Evolutionary conservation across 2,888 invertebrate genomes (phyloP).

Genomic region (Lasioglossum vierecki): DNA sequence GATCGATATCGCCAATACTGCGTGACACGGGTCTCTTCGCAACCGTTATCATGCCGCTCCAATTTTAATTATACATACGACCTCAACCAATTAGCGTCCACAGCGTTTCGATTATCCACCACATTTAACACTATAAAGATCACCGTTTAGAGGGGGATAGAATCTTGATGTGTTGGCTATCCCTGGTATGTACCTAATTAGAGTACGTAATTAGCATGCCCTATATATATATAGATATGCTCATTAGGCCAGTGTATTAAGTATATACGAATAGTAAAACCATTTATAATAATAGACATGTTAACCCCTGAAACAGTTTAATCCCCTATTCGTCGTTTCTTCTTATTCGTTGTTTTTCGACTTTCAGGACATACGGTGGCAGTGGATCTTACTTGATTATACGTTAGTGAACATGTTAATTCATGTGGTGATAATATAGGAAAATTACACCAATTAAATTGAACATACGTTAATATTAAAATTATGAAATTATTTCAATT

Average conservation of each 20-base stretch:
- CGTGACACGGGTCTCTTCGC: background rate
- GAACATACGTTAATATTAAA: too few species aligned
- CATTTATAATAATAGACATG: background rate
- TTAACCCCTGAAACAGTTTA: background rate
- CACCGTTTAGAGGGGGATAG: background rate
- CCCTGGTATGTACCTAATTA: constrained; percentile 18
- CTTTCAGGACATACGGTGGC: background rate
- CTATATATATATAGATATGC: background rate
- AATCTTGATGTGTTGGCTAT: constrained; percentile 13
- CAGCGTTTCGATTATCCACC: background rate
- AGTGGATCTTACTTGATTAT: background rate
- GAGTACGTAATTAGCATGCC: constrained; percentile 8
- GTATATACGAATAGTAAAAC: background rate
- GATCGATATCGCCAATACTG: background rate
- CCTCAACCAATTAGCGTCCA: background rate
- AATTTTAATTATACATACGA: background rate
- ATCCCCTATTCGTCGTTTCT: background rate
- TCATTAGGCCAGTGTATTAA: constrained; percentile 21
- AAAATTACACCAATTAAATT: too few species aligned
- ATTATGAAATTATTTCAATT: too few species aligned
- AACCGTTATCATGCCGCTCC: background rate
- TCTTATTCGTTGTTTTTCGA: background rate
- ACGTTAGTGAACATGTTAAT: background rate
- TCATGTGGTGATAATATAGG: too few species aligned
- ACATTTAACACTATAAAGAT: background rate